These are phyloP conservation scores for Phyllostomus discolor DNA, from an alignment of 2,113 vertebrate species.

Conservation along the genomic window DNA sequence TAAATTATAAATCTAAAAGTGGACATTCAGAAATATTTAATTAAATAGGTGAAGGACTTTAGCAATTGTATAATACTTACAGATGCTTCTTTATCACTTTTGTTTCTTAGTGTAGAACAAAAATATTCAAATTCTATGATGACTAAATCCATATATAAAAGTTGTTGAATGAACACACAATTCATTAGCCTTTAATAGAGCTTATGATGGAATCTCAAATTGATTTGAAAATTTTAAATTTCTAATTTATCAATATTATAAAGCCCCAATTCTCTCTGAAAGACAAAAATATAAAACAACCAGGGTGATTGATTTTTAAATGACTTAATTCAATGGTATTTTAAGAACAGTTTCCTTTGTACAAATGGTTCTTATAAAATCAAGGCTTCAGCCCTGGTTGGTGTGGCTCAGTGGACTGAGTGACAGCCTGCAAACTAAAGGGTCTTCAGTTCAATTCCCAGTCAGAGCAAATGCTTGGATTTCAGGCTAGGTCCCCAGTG, in stretches of 20 bases:
- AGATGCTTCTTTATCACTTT: not conserved
- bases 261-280: not conserved
- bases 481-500: too few relatives aligned
- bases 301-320: not conserved
- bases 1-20: not conserved
- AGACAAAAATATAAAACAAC: not conserved
- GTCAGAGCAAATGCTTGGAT: too few relatives aligned
- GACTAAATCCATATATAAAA: not conserved
- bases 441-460: too few relatives aligned
- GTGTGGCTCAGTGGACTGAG: too few relatives aligned
- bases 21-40: not conserved
- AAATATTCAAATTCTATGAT: not conserved
- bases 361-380: not conserved
- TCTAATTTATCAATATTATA: conserved; percentile 7
- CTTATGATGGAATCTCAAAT: not conserved
- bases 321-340: not conserved
- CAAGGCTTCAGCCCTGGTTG: not conserved
- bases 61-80: not conserved
- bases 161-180: not conserved
- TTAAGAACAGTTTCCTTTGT: not conserved
- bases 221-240: not conserved
- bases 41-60: not conserved
- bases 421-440: too few relatives aligned
- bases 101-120: not conserved
- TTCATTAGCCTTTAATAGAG: not conserved